phyloP scores from a whole-genome alignment of 2,888 invertebrate genomes.

The Erebia palarica region DNA sequence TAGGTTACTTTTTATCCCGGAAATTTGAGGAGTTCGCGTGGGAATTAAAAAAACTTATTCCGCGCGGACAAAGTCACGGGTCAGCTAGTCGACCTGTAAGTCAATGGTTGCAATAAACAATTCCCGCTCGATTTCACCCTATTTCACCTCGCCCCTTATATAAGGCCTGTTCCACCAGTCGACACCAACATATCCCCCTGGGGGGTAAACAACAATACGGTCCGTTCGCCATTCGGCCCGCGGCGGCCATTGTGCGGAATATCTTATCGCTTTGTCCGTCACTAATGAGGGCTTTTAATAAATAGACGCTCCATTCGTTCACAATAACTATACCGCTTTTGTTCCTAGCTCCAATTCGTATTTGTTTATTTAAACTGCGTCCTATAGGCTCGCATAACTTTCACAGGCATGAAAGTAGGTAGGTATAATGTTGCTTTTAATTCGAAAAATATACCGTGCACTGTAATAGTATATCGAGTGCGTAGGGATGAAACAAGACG shows the following conservation, averaged over 20 bases:
- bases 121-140: background rate
- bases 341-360: background rate
- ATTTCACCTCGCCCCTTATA: background rate
- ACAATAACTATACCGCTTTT: background rate
- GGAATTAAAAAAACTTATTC: too few species aligned
- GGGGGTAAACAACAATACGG: conserved; percentile 7
- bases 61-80: too few species aligned
- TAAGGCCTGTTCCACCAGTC: background rate
- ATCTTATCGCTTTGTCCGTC: conserved; percentile 15
- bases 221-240: background rate
- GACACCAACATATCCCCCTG: too few species aligned
- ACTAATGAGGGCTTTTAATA: conserved; percentile 16
- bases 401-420: too few species aligned
- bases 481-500: too few species aligned
- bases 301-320: conserved; percentile 10
- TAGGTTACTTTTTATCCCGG: too few species aligned
- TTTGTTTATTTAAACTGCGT: background rate
- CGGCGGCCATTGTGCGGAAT: conserved; percentile 18
- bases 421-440: too few species aligned
- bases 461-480: too few species aligned
- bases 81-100: background rate
- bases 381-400: background rate
- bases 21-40: too few species aligned
- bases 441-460: too few species aligned
- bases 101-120: background rate